A percentile compares a stretch with the other conserved stretches of the same genome.
Evolutionary conservation across 2,113 vertebrate species (phyloP).

Genomic region (Colistium nudipinnis): DNA sequence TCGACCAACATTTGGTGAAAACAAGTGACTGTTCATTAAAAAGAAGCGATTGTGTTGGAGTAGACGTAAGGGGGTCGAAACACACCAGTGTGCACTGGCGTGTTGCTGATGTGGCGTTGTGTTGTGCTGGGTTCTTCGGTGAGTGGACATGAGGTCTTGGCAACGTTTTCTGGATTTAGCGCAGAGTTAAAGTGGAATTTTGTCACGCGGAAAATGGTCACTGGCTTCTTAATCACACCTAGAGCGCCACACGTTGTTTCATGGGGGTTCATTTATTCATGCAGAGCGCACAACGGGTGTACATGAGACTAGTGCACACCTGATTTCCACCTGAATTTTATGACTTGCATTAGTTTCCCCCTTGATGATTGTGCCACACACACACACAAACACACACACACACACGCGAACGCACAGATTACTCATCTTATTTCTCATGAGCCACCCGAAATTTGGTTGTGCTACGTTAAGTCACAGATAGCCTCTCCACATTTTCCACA

Average conservation of each 20-base stretch:
- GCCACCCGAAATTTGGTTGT: slow-evolving; percentile 42
- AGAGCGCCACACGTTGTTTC: slow-evolving; percentile 23
- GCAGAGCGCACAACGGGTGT: slow-evolving; percentile 33
- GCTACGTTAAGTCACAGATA: slow-evolving; percentile 61
- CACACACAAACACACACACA: too few relatives aligned
- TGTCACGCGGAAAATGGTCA: slow-evolving; percentile 15
- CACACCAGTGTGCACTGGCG: background rate
- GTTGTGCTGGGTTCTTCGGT: background rate
- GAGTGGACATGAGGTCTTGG: slow-evolving; percentile 5
- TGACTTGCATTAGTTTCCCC: slow-evolving; percentile 32
- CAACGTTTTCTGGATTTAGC: too few relatives aligned
- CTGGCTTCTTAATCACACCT: slow-evolving; percentile 20
- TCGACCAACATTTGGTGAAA: slow-evolving; percentile 47
- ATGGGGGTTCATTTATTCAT: slow-evolving; percentile 37
- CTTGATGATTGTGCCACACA: slow-evolving; percentile 49
- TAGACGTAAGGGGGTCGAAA: background rate
- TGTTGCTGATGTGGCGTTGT: slow-evolving; percentile 1
- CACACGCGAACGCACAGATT: too few relatives aligned
- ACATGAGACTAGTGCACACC: slow-evolving; percentile 42
- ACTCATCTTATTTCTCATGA: slow-evolving; percentile 28
- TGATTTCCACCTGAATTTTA: slow-evolving; percentile 29
- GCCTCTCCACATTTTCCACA: slow-evolving; percentile 65
- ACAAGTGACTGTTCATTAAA: slow-evolving; percentile 36
- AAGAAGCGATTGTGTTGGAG: slow-evolving; percentile 45
- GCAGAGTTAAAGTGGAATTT: slow-evolving; percentile 23